Base-by-base conservation (phyloP, 1,140 invertebrate species). In the Oppia nitens region DNA sequence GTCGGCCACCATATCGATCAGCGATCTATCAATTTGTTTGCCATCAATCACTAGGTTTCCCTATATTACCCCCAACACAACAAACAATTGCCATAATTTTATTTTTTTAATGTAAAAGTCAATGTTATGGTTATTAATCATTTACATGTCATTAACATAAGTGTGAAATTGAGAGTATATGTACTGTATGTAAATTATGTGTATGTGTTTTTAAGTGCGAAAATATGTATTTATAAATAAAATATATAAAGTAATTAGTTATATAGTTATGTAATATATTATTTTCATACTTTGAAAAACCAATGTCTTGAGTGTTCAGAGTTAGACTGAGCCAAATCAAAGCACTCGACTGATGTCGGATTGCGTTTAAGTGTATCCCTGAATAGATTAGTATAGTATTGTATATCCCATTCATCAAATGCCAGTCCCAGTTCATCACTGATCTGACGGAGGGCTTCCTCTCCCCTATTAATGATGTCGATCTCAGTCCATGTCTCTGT, bases 311-410 rank as follows among this genome's bases (percentile, higher is more conserved):
- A 90, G 68, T 92, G 87, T 69, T 93, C 87, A 72, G 86, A 94
- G 70, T 98, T 98, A 20, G 90, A 94, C 72, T 98, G 94, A n/a
- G 94, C 93, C 53, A 97, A 78, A 76, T 98, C 94, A 76, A 97
- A 96, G 65, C 93, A 85, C 72, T 98, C 94, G 0, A 97, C 91
- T 70, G 86, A 95, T 0, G 93, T 98, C 17, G 94, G 93, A 76
- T 98, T 94, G 49, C 92, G 77, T 62, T 86, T 83, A 1, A 94
- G 72, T 64, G 85, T 84, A 53, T 82, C 75, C 57, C 76, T 73
- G 73, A 92, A 93, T 14, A 93, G 68, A 63, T 86, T 74, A 47
- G 82, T 83, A 65, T 93, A 92, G 68, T 83, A 91, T 48, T 86
- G 78, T 62, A 93, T 73, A 72, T 93, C 88, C 79, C 84, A 87